A percentile compares a stretch with the other conserved stretches of the same genome.
phyloP scores from a whole-genome alignment of 2,797 vertebrate genomes.

The Pelochelys cantorii region DNA sequence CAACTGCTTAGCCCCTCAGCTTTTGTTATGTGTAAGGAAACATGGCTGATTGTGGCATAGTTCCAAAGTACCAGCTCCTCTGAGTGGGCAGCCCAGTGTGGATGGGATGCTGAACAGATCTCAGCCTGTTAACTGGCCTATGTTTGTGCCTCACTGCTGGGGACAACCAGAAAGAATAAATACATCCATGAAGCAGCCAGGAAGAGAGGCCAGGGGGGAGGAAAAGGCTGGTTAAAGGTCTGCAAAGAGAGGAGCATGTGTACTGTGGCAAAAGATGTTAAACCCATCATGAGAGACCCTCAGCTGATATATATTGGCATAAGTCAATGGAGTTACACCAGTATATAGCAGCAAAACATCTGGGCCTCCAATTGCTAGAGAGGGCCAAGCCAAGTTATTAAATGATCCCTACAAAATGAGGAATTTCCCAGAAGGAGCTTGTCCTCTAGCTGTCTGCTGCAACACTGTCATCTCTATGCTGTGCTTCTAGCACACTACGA shows the following conservation, averaged over 20 bases:
- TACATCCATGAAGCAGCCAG: slow-evolving; percentile 8
- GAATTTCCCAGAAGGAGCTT: not conserved
- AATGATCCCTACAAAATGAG: not conserved
- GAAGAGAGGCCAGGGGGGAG: slow-evolving; percentile 4
- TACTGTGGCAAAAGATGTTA: not conserved
- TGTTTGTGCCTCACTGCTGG: not conserved
- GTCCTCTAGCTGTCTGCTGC: not conserved
- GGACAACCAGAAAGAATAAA: not conserved
- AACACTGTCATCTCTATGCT: not conserved
- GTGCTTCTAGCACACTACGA: not conserved
- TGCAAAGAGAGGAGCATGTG: not conserved
- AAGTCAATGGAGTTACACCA: not conserved
- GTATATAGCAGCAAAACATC: not conserved
- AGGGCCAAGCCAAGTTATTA: not conserved
- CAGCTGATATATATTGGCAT: not conserved
- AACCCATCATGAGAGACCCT: not conserved
- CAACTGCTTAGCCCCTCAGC: not conserved
- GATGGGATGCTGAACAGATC: not conserved
- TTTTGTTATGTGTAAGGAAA: slow-evolving; percentile 11
- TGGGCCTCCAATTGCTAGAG: not conserved
- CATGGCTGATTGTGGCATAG: slow-evolving; percentile 43
- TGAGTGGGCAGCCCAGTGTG: not conserved
- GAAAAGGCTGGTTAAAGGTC: not conserved
- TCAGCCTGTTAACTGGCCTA: slow-evolving; percentile 16
- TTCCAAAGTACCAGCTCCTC: slow-evolving; percentile 38